Conservation (phyloP, 2,888 invertebrate genomes). For the Xylota sylvarum region DNA sequence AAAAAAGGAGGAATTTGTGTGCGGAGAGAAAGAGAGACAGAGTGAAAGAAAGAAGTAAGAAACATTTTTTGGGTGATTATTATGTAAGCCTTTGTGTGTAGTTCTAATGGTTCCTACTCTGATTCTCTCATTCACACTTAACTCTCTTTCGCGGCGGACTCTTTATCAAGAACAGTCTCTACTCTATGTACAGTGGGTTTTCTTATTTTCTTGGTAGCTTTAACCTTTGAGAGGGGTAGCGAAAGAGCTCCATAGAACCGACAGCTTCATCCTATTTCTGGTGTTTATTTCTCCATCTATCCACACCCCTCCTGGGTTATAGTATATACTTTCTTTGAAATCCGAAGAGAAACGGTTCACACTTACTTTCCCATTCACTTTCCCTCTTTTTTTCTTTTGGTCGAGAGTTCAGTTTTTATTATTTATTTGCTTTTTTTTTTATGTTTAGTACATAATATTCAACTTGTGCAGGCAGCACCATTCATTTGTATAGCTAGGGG, state of each 20-base stretch:
- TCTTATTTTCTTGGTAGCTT: slow-evolving; percentile 6
- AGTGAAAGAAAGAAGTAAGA: slow-evolving; percentile 21
- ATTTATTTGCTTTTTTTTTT: slow-evolving; percentile 55
- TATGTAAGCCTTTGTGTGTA: slow-evolving; percentile 74
- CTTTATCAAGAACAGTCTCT: slow-evolving; percentile 25
- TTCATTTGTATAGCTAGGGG: slow-evolving; percentile 3
- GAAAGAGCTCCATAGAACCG: slow-evolving; percentile 55
- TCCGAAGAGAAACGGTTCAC: slow-evolving; percentile 60
- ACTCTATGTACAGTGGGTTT: slow-evolving; percentile 27
- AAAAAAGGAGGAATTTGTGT: slow-evolving; percentile 13
- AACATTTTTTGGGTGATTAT: slow-evolving; percentile 45
- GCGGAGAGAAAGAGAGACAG: slow-evolving; percentile 62
- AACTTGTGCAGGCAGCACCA: slow-evolving; percentile 14
- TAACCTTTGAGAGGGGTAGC: slow-evolving; percentile 47
- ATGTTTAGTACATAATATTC: slow-evolving; percentile 28
- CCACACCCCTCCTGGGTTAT: slow-evolving; percentile 45
- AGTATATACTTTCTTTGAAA: slow-evolving; percentile 1
- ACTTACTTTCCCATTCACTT: slow-evolving; percentile 60
- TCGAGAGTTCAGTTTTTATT: slow-evolving; percentile 19
- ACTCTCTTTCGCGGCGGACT: slow-evolving; percentile 69
- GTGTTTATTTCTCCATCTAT: slow-evolving; percentile 34
- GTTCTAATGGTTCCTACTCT: slow-evolving; percentile 36
- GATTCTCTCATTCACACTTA: slow-evolving; percentile 57
- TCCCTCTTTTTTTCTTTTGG: slow-evolving; percentile 54
- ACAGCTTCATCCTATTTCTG: slow-evolving; percentile 7